These are phyloP conservation scores for Rhagophthalmus giganteus DNA, from an alignment of 2,888 invertebrate species.

Conservation along the genomic window DNA sequence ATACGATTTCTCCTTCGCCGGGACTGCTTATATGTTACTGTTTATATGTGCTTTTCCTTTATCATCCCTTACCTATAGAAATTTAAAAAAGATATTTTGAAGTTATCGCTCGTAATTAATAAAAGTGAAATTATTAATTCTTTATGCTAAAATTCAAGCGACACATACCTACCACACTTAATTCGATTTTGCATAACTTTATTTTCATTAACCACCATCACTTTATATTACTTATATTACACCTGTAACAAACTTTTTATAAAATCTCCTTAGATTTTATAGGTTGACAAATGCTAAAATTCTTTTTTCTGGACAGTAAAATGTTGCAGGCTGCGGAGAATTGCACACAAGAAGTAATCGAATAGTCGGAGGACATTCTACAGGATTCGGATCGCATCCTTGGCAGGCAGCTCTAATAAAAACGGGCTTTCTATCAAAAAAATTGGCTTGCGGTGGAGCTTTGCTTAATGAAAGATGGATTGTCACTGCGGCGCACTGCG, in stretches of 20 bases:
- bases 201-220: not conserved
- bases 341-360: constrained; percentile 84
- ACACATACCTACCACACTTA: no score
- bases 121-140: no score
- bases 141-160: no score
- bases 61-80: no score
- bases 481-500: constrained; percentile 89
- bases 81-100: no score
- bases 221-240: constrained; percentile 5
- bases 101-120: no score
- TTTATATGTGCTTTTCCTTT: no score
- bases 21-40: no score
- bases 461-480: constrained; percentile 89
- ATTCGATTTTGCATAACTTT: no score
- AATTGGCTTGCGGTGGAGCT: constrained; percentile 90
- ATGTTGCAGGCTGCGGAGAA: constrained; percentile 84
- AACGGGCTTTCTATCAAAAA: constrained; percentile 85
- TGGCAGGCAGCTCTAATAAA: constrained; percentile 95
- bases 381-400: constrained; percentile 88
- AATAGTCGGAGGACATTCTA: constrained; percentile 89
- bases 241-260: no score
- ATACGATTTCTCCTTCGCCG: no score
- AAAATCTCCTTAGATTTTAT: no score
- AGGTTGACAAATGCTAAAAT: not conserved
- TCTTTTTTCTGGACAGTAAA: constrained; percentile 1